Evolutionary conservation across 2,113 vertebrate species (phyloP).

Genomic region (Mystacornis crossleyi): DNA sequence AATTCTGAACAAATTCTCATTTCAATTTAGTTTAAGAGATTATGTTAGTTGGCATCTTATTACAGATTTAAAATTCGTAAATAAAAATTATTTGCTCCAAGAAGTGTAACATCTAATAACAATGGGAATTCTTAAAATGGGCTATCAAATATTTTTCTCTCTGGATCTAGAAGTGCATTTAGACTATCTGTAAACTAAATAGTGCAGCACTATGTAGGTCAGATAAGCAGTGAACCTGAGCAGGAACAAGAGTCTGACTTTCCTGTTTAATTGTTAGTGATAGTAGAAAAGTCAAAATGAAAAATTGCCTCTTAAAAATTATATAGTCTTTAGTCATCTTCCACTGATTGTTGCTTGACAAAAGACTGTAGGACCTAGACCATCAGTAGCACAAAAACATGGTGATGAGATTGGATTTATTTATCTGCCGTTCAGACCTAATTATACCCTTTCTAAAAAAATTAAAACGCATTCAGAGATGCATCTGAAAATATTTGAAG

Average conservation of each 20-base stretch:
- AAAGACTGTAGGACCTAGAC: not conserved
- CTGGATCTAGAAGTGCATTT: not conserved
- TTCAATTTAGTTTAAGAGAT: not conserved
- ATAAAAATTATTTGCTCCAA: not conserved
- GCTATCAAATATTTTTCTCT: not conserved
- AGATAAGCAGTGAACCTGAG: not conserved
- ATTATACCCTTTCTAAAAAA: not conserved
- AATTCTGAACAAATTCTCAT: not conserved
- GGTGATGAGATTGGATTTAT: not conserved
- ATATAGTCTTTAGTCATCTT: not conserved
- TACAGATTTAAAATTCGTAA: not conserved
- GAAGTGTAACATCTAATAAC: not conserved
- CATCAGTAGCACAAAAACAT: not conserved
- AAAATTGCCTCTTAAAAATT: not conserved
- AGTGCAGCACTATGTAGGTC: not conserved
- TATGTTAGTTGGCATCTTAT: not conserved
- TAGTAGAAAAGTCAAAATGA: not conserved
- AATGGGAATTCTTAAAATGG: not conserved
- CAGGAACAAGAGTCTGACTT: not conserved
- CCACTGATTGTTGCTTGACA: not conserved
- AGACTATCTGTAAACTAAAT: not conserved
- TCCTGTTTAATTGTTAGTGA: not conserved
- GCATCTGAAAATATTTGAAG: constrained; percentile 1
- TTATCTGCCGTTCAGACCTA: not conserved
- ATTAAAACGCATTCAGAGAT: not conserved